phyloP scores from a whole-genome alignment of 2,888 invertebrate species.

The Scaptomyza parva region DNA sequence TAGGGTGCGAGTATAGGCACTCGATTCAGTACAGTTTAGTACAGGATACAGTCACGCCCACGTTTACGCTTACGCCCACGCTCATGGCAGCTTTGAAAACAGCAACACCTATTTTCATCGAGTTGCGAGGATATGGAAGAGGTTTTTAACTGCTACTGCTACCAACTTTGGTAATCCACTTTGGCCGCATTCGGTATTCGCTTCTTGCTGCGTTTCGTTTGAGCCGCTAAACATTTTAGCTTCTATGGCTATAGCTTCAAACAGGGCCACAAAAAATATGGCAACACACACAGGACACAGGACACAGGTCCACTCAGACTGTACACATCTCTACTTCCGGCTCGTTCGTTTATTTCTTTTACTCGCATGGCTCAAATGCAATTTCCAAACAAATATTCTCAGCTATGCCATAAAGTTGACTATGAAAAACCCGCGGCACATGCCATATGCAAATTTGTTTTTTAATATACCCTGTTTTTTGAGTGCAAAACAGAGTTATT shows the following conservation, averaged over 20 bases:
- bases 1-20: too few species aligned
- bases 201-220: slow-evolving; percentile 62
- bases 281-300: slow-evolving; percentile 14
- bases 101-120: slow-evolving; percentile 37
- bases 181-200: slow-evolving; percentile 56
- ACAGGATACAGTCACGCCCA: slow-evolving; percentile 12
- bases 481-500: not conserved
- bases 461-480: slow-evolving; percentile 1
- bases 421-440: slow-evolving; percentile 49
- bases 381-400: slow-evolving; percentile 55
- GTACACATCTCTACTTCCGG: not conserved
- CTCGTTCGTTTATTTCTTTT: not conserved
- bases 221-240: slow-evolving; percentile 74
- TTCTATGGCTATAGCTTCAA: slow-evolving; percentile 61
- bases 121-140: not conserved
- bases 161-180: slow-evolving; percentile 66
- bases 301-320: not conserved
- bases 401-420: slow-evolving; percentile 51
- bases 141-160: slow-evolving; percentile 22
- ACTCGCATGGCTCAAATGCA: slow-evolving; percentile 45
- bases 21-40: not conserved
- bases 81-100: slow-evolving; percentile 12
- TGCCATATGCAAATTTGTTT: slow-evolving; percentile 59
- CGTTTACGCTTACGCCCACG: slow-evolving; percentile 3
- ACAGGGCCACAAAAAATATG: slow-evolving; percentile 54